These are phyloP conservation scores for Malurus leucopterus DNA, from an alignment of 2,797 vertebrate genomes.

Conservation along the genomic window DNA sequence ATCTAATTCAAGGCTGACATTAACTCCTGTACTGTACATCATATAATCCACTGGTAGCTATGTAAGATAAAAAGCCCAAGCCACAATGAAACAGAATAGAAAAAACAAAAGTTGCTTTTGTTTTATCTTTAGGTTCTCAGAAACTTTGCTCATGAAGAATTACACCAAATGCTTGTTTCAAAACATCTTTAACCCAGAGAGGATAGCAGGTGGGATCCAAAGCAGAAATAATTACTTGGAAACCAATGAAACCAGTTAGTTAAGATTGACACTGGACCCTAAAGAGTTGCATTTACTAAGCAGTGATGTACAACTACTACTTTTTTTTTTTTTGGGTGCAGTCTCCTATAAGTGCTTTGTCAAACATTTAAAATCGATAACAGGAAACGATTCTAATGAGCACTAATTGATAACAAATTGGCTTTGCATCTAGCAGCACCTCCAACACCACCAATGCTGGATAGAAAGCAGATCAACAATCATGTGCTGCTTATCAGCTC, in stretches of 20 bases:
- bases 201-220: constrained; percentile 54
- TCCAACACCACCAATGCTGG: constrained; percentile 54
- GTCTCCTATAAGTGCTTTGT: constrained; percentile 61
- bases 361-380: constrained; percentile 62
- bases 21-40: background rate
- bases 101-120: constrained; percentile 28
- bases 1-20: constrained; percentile 13
- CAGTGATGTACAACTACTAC: constrained; percentile 11
- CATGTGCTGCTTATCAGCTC: constrained; percentile 80
- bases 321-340: background rate
- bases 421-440: constrained; percentile 74
- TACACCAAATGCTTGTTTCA: constrained; percentile 14
- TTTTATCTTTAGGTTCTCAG: constrained; percentile 7
- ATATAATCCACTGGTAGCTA: background rate
- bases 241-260: constrained; percentile 52
- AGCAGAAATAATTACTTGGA: constrained; percentile 68
- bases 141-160: constrained; percentile 55
- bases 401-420: constrained; percentile 91
- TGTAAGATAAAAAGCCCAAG: background rate
- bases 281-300: constrained; percentile 58
- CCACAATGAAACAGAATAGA: background rate
- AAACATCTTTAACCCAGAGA: constrained; percentile 53
- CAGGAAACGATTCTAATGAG: constrained; percentile 82
- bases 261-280: constrained; percentile 46
- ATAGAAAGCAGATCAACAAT: constrained; percentile 77